These are phyloP conservation scores for Epinotia ramella DNA, from an alignment of 2,888 invertebrate species.

Conservation along the genomic window DNA sequence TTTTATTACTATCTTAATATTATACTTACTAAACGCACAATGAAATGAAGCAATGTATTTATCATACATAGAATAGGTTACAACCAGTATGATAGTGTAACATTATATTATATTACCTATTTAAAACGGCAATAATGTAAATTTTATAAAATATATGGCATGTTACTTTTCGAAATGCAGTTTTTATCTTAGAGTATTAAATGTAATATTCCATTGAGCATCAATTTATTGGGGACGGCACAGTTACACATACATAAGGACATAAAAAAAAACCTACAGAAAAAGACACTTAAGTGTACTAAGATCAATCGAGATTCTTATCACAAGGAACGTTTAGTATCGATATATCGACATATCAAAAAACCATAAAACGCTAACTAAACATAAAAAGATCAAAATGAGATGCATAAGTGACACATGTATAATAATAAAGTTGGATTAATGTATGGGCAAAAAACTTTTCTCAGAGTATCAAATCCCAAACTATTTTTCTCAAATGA, in stretches of 20 bases:
- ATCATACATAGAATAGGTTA: slow-evolving; percentile 47
- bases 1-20: slow-evolving; percentile 61
- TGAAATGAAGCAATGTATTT: slow-evolving; percentile 72
- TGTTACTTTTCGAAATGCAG: slow-evolving; percentile 78
- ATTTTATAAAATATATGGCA: slow-evolving; percentile 83
- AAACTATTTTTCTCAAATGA: too few relatives aligned
- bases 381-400: slow-evolving; percentile 9
- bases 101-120: slow-evolving; percentile 62
- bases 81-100: slow-evolving; percentile 50
- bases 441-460: too few relatives aligned
- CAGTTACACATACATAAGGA: slow-evolving; percentile 30
- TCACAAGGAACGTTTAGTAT: slow-evolving; percentile 1
- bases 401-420: slow-evolving; percentile 1
- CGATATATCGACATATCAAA: background rate
- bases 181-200: slow-evolving; percentile 55
- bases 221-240: slow-evolving; percentile 57
- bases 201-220: slow-evolving; percentile 59
- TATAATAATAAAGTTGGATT: too few relatives aligned
- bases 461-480: too few relatives aligned
- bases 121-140: slow-evolving; percentile 72
- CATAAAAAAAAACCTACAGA: background rate
- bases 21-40: slow-evolving; percentile 62
- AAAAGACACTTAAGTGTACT: slow-evolving; percentile 20
- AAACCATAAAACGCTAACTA: background rate
- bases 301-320: slow-evolving; percentile 33